A percentile compares a stretch with the other conserved stretches of the same genome.
phyloP scores from a whole-genome alignment of 2,888 invertebrate genomes.

The Leucoma salicis region DNA sequence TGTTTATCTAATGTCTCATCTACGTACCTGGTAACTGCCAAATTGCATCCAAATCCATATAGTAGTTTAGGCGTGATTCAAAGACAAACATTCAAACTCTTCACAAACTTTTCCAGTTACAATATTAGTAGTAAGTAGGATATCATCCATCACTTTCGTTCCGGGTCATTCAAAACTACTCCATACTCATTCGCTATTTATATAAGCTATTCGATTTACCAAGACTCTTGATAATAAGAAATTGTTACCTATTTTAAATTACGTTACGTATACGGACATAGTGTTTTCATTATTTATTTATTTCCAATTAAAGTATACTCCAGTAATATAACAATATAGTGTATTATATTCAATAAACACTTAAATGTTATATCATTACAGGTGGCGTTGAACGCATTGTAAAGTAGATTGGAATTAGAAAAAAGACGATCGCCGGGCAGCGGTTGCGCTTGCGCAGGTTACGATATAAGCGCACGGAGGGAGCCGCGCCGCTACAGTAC shows the following conservation, averaged over 20 bases:
- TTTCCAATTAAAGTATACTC: slow-evolving; percentile 35
- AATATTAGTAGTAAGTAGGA: no score
- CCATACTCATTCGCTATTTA: slow-evolving; percentile 33
- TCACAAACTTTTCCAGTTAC: no score
- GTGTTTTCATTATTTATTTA: slow-evolving; percentile 41
- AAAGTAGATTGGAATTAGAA: slow-evolving; percentile 36
- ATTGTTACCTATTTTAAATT: slow-evolving; percentile 11
- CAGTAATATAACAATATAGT: slow-evolving; percentile 27
- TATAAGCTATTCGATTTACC: slow-evolving; percentile 32
- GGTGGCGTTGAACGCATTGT: slow-evolving; percentile 25
- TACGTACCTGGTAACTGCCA: no score
- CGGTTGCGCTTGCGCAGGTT: slow-evolving; percentile 40
- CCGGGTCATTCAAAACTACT: slow-evolving; percentile 5
- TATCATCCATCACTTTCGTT: slow-evolving; percentile 6
- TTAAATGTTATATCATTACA: slow-evolving; percentile 49
- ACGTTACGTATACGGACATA: slow-evolving; percentile 35
- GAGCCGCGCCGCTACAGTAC: slow-evolving; percentile 62
- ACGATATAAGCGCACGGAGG: slow-evolving; percentile 58
- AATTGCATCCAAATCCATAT: no score
- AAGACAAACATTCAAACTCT: no score
- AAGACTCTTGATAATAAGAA: slow-evolving; percentile 5
- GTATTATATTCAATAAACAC: slow-evolving; percentile 22
- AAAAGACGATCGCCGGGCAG: slow-evolving; percentile 32
- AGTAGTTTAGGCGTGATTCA: no score
- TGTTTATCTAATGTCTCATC: no score